Base-by-base conservation (phyloP, 1,140 invertebrate species). In the Atta texana region DNA sequence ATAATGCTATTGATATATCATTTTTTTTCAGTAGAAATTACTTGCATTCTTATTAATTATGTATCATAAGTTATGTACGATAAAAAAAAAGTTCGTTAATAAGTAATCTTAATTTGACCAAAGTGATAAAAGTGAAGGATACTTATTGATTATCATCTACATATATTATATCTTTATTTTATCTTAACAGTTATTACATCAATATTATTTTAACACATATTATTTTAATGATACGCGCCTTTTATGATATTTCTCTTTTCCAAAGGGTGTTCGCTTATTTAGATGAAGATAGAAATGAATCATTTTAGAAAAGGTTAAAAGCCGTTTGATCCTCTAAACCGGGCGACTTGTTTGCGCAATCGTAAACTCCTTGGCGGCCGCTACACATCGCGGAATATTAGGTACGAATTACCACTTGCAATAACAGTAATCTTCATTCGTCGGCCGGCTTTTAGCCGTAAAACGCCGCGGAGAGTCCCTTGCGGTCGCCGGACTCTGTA, bases 361-460 rank as follows among this genome's bases (percentile, higher is more conserved):
- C 31, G 80, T 69, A 49, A 63, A 39, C 44, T 44, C n/a, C 5
- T 28, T 39, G 34, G 51, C 44, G 76, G 63, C 55, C 55, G 66
- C 72, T 28, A 18, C 85, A 77, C 71, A 85, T 87, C 84, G 72
- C 76, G 39, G 51, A 68, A 82, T 88, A 84, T 90, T 88, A 90
- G 75, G 74, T 49, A 85, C 86, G 86, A 88, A 90, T 90, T 90
- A 90, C 89, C 77, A 68, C 85, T 80, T 63, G 55, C 85, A 57
- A 89, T 87, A 90, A 90, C 89, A 87, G 89, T 87, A 90, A 88
- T 90, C 89, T 90, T 75, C 85, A 85, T 88, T 71, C 74, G 63
- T 71, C 77, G 49, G 28, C 28, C 61, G 34, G 44, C 69, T 59
- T 69, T 90, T 72, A 81, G 31, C 75, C 89, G 85, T 64, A 66